phyloP scores from a whole-genome alignment of 2,113 vertebrate genomes.

The Tiliqua scincoides region DNA sequence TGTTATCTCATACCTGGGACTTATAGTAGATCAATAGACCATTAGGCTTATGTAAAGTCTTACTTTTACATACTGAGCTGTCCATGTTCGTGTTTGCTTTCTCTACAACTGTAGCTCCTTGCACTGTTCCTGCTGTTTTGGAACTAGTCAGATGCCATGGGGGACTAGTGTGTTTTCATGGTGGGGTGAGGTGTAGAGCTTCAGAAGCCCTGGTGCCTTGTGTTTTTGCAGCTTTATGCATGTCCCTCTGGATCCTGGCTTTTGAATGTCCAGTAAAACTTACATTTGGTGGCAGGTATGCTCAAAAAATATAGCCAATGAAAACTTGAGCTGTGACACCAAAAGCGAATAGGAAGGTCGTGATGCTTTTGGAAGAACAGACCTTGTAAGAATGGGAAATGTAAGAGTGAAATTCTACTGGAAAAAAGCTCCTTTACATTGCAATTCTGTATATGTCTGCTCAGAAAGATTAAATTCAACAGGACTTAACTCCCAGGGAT shows the following conservation, averaged over 20 bases:
- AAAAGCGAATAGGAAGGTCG: neutral
- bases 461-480: too few species aligned
- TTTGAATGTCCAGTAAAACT: neutral
- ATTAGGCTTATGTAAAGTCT: neutral
- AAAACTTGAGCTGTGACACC: neutral
- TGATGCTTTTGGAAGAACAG: neutral
- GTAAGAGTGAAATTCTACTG: neutral
- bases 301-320: neutral
- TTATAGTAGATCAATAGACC: neutral
- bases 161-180: neutral
- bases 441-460: too few species aligned
- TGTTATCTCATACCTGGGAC: neutral
- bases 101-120: neutral
- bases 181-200: neutral
- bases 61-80: neutral
- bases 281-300: neutral
- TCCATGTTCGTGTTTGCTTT: neutral
- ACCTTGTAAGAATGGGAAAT: neutral
- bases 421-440: neutral
- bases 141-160: neutral
- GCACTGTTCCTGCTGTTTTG: neutral
- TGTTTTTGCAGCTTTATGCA: neutral
- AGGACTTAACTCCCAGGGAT: too few species aligned
- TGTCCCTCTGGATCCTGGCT: neutral
- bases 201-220: neutral